Evolutionary conservation across 2,888 invertebrate genomes (phyloP).

Genomic region (Leptothorax acervorum): DNA sequence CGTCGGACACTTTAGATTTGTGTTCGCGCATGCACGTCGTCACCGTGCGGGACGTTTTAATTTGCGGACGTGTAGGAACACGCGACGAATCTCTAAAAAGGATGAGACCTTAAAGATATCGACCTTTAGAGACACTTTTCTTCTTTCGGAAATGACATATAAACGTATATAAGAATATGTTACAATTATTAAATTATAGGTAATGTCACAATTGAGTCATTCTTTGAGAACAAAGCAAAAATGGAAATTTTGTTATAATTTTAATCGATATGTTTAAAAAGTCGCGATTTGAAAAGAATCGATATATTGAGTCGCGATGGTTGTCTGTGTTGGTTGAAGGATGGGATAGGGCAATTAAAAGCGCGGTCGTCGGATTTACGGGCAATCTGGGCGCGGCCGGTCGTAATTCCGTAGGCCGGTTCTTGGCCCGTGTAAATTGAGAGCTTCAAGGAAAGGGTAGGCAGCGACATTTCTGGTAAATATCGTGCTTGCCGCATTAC

Average conservation of each 20-base stretch:
- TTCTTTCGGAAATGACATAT: not conserved
- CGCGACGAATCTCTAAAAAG: not conserved
- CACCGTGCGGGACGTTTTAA: constrained; percentile 49
- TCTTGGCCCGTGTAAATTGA: constrained; percentile 63
- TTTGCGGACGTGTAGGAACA: constrained; percentile 25
- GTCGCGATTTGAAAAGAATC: too few species aligned
- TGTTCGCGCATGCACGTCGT: not conserved
- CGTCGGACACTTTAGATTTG: constrained; percentile 40
- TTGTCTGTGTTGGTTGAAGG: not conserved
- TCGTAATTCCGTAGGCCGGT: constrained; percentile 39
- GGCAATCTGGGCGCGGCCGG: constrained; percentile 32
- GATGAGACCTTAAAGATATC: not conserved
- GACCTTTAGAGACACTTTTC: not conserved
- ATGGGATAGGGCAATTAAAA: constrained; percentile 15
- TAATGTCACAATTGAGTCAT: not conserved
- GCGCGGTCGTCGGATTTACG: constrained; percentile 20
- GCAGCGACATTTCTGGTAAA: constrained; percentile 75
- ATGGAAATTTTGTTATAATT: not conserved
- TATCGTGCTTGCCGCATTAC: constrained; percentile 64
- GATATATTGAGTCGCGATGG: not conserved
- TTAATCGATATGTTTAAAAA: not conserved
- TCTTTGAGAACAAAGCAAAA: not conserved
- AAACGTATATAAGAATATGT: not conserved
- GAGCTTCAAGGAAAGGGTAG: constrained; percentile 69
- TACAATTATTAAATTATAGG: not conserved